Conservation (phyloP, 2,113 vertebrate species). For the Pachycephala philippinensis region DNA sequence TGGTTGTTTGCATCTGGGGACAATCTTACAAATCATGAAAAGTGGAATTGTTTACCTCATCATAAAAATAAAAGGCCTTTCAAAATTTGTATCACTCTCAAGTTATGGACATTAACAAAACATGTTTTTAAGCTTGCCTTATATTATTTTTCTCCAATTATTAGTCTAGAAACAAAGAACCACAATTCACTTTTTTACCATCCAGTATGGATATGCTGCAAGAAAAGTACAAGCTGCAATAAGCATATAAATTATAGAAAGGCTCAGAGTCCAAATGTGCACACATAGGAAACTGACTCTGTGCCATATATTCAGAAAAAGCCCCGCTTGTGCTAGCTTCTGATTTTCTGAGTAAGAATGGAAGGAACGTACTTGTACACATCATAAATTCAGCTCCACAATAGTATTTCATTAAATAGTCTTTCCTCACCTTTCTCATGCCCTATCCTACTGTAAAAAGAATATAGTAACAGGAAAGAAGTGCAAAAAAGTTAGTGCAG, state of each 20-base stretch:
- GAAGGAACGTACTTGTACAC: background rate
- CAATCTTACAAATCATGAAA: background rate
- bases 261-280: background rate
- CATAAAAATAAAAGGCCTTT: background rate
- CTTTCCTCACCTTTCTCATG: background rate
- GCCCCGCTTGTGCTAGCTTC: background rate
- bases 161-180: background rate
- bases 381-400: background rate
- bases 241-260: background rate
- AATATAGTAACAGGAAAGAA: background rate
- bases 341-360: background rate
- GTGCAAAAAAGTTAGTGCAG: background rate
- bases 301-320: background rate
- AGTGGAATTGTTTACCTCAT: background rate
- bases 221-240: background rate
- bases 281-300: background rate
- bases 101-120: background rate
- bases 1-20: background rate
- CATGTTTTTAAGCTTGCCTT: background rate
- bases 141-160: background rate
- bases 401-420: background rate
- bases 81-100: background rate
- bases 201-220: accelerated
- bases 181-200: background rate
- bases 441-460: background rate